These are phyloP conservation scores for Hesperophylax magnus DNA, from an alignment of 1,140 invertebrate species.

Conservation along the genomic window DNA sequence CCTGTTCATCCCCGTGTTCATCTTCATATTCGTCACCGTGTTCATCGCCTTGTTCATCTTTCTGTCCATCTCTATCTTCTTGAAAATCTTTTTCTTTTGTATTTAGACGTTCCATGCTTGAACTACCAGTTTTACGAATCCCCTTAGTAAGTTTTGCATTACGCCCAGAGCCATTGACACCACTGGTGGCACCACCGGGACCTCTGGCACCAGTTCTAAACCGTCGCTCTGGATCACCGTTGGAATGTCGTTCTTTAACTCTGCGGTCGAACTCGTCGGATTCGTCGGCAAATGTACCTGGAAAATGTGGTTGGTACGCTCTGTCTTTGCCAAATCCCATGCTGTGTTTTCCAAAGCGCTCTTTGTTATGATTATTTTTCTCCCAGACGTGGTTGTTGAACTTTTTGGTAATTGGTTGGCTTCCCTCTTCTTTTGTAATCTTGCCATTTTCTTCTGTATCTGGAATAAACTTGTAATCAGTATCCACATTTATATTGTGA, in stretches of 20 bases:
- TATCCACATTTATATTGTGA: constrained; percentile 39
- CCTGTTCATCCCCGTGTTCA: too few relatives aligned
- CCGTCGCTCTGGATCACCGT: constrained; percentile 37
- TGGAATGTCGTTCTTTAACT: background rate
- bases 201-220: background rate
- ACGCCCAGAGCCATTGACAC: constrained; percentile 30
- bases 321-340: constrained; percentile 41
- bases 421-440: constrained; percentile 20
- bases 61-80: background rate
- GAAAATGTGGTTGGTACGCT: constrained; percentile 39
- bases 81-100: background rate
- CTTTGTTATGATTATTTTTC: constrained; percentile 52
- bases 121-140: constrained; percentile 43
- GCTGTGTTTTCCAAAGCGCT: constrained; percentile 43
- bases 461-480: constrained; percentile 53
- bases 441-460: constrained; percentile 46
- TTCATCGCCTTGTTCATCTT: too few relatives aligned
- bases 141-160: constrained; percentile 47
- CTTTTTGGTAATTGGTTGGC: constrained; percentile 26
- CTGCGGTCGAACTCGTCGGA: constrained; percentile 34
- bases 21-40: too few relatives aligned
- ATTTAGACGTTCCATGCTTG: constrained; percentile 50
- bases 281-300: constrained; percentile 42
- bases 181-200: too few relatives aligned
- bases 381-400: constrained; percentile 31